Evolutionary conservation across 2,113 vertebrate genomes (phyloP), one percentile per base, ranked within the genome.

Genomic region (Illadopsis cleaveri): DNA sequence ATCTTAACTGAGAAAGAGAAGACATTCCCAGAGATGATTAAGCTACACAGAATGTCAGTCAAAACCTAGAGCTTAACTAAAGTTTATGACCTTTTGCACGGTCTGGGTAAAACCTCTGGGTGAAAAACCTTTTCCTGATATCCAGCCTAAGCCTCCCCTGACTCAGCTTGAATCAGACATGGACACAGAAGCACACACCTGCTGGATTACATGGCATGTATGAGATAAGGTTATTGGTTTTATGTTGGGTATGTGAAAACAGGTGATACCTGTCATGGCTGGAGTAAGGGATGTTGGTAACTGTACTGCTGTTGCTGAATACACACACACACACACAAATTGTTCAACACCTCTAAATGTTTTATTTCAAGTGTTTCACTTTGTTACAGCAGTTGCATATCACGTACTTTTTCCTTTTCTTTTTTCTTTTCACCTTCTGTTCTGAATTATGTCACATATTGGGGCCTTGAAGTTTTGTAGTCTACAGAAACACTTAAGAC

Each of bases 181-280:
- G 5, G 18, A 5, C 33, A 71, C 17, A 58, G 87, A 84, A 77
- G 37, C 13, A 42, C 15, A 27, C 0, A 25, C 14, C 50, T 62
- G n/a, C 13, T 78, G 60, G 62, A 66, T 42, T n/a, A 48, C 24
- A 11, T 20, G 35, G 25, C 1, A 3, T 23, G 18, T 15, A 19
- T 22, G n/a, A 30, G 9, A n/a, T 11, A 11, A n/a, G 21, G 19
- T 11, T 31, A 30, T 1, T 66, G 5, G 9, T 2, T 86, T 86
- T 57, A 28, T 1, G 0, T 0, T 50, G 22, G 12, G 2, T 54
- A 8, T 51, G 12, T 58, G 47, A 62, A 61, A 92, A 71, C 2
- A 62, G 18, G 11, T 19, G 27, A 71, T 47, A 44, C 4, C 18
- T 57, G 31, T 33, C 3, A 0, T 27, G 33, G 28, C 11, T 73